Percentiles rank a stretch among this genome's conserved stretches.
phyloP scores from a whole-genome alignment of 2,888 invertebrate species.

The Caenorhabditis parvicauda region DNA sequence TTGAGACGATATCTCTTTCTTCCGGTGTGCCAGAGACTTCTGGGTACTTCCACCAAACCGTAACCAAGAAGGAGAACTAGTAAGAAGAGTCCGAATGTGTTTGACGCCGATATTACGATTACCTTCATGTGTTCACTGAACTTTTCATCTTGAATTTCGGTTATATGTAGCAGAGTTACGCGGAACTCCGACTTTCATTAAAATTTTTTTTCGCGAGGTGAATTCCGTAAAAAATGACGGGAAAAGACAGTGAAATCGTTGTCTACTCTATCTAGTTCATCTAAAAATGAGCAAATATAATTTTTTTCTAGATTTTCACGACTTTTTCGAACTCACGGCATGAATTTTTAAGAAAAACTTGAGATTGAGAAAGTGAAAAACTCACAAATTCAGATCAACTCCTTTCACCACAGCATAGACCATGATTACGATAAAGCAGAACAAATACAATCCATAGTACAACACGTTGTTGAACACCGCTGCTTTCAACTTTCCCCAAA shows the following conservation, averaged over 20 bases:
- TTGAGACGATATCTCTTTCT: conserved; percentile 54
- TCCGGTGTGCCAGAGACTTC: conserved; percentile 79
- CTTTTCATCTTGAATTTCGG: not conserved
- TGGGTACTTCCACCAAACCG: conserved; percentile 87
- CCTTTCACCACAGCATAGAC: conserved; percentile 89
- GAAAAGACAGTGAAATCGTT: no score
- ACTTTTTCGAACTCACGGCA: not conserved
- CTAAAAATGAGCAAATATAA: conserved; percentile 5
- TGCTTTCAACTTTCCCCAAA: conserved; percentile 74
- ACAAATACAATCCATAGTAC: conserved; percentile 77
- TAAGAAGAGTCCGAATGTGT: conserved; percentile 96
- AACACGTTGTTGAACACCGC: conserved; percentile 94
- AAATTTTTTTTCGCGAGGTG: no score
- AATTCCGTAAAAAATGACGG: no score
- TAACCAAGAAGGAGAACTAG: conserved; percentile 86
- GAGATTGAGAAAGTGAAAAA: not conserved
- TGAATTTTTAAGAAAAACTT: not conserved
- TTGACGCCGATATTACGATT: conserved; percentile 94
- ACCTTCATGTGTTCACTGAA: conserved; percentile 79
- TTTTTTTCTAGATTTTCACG: not conserved
- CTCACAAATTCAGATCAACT: conserved; percentile 81
- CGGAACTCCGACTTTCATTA: no score
- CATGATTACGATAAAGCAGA: conserved; percentile 85
- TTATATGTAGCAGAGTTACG: no score
- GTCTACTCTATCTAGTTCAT: no score